Percentiles rank a stretch among this genome's conserved stretches.
Evolutionary conservation across 2,797 vertebrate genomes (phyloP).

Genomic region (Cephalopachus bancanus): DNA sequence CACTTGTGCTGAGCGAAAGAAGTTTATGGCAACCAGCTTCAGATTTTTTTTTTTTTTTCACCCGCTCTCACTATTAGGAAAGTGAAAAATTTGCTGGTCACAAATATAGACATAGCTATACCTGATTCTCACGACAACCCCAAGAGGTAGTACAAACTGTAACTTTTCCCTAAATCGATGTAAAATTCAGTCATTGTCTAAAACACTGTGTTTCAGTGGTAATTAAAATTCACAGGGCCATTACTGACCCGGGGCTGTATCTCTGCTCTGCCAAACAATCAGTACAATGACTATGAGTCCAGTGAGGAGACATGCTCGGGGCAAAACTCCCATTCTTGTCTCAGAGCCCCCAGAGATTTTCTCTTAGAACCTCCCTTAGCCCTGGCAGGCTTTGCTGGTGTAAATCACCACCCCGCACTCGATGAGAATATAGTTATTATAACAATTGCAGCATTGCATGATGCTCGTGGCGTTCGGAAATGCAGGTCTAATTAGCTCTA

Average conservation of each 20-base stretch:
- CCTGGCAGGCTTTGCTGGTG: slow-evolving; percentile 78
- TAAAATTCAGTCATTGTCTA: slow-evolving; percentile 60
- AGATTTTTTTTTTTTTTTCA: too few relatives aligned
- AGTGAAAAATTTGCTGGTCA: too few relatives aligned
- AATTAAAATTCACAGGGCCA: slow-evolving; percentile 84
- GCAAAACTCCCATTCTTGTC: slow-evolving; percentile 48
- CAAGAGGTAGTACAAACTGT: slow-evolving; percentile 49
- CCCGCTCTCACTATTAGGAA: too few relatives aligned
- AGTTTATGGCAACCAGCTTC: too few relatives aligned
- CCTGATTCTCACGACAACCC: slow-evolving; percentile 3
- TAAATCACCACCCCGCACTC: slow-evolving; percentile 85
- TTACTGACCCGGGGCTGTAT: slow-evolving; percentile 74
- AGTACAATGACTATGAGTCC: slow-evolving; percentile 50
- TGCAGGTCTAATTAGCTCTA: slow-evolving; percentile 89
- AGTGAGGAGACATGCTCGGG: background rate
- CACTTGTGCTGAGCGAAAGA: too few relatives aligned
- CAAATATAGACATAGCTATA: background rate
- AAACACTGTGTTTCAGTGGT: slow-evolving; percentile 76
- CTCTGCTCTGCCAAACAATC: slow-evolving; percentile 61
- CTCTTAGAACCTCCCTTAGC: slow-evolving; percentile 83
- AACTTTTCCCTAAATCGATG: slow-evolving; percentile 43
- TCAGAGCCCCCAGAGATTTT: slow-evolving; percentile 81
- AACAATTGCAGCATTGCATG: slow-evolving; percentile 85
- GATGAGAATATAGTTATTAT: slow-evolving; percentile 88
- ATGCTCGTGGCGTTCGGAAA: slow-evolving; percentile 83